These are phyloP conservation scores for Zaprionus kolodkinae DNA, from an alignment of 1,140 invertebrate genomes.

Conservation along the genomic window DNA sequence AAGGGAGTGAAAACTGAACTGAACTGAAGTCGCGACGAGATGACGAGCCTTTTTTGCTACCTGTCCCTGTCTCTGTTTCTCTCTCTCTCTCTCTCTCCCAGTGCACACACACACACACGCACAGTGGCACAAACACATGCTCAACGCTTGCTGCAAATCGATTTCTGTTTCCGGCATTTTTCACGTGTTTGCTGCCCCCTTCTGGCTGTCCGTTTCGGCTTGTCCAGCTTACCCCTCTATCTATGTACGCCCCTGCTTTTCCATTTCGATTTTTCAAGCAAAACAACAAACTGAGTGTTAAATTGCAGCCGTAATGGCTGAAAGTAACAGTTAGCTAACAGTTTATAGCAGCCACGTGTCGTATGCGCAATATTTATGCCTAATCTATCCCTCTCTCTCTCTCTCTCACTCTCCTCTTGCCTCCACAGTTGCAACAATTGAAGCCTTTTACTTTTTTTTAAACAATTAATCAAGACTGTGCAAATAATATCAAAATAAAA, in stretches of 20 bases:
- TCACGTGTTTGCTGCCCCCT: constrained; percentile 76
- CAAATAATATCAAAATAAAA: constrained; percentile 54
- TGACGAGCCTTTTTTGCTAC: background rate
- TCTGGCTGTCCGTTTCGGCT: constrained; percentile 11
- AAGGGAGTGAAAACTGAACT: background rate
- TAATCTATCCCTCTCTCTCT: background rate
- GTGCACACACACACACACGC: constrained; percentile 33
- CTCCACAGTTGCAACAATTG: constrained; percentile 43
- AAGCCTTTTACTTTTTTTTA: constrained; percentile 48
- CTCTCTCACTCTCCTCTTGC: too few relatives aligned
- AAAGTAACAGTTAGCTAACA: constrained; percentile 67
- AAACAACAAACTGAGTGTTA: constrained; percentile 30
- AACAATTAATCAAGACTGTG: constrained; percentile 68
- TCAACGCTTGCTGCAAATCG: constrained; percentile 71
- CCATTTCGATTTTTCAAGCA: constrained; percentile 78
- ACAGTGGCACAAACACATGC: constrained; percentile 19
- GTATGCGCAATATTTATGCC: constrained; percentile 59
- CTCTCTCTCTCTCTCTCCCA: background rate
- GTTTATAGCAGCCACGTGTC: constrained; percentile 67
- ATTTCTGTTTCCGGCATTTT: constrained; percentile 84
- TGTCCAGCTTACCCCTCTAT: constrained; percentile 1
- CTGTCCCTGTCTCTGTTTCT: constrained; percentile 4
- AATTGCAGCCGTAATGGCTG: constrained; percentile 43
- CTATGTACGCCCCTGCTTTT: too few relatives aligned
- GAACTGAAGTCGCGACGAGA: constrained; percentile 8